Conservation (phyloP, 1,140 invertebrate genomes). For the Cyclargus thomasi region DNA sequence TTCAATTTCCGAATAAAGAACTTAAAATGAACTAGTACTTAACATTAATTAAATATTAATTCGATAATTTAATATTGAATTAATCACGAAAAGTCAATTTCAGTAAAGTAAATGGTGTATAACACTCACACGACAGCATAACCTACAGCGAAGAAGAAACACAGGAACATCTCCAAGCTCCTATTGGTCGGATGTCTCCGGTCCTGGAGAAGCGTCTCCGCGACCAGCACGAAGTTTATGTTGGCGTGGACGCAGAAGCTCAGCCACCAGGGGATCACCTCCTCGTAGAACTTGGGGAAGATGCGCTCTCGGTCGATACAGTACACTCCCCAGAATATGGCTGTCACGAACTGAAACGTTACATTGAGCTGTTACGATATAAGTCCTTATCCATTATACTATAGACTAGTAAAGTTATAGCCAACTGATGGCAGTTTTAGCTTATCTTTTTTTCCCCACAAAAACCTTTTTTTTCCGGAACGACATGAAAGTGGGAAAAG, state of each 20-base stretch:
- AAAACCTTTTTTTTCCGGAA: too few species aligned
- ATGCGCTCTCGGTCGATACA: background rate
- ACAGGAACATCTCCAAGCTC: background rate
- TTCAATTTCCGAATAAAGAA: too few species aligned
- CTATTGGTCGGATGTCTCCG: background rate
- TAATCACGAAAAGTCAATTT: too few species aligned
- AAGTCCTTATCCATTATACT: too few species aligned
- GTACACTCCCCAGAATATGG: background rate
- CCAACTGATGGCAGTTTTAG: too few species aligned
- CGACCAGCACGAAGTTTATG: background rate
- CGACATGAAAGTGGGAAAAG: too few species aligned
- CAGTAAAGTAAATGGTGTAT: background rate
- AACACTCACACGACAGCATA: conserved; percentile 11
- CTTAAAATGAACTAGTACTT: too few species aligned
- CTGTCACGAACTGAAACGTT: conserved; percentile 5
- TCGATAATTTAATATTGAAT: too few species aligned
- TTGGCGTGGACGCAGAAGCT: conserved; percentile 9
- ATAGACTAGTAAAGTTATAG: too few species aligned
- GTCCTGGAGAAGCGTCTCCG: background rate
- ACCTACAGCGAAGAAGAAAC: background rate
- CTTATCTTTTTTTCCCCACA: too few species aligned
- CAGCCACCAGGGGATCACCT: conserved; percentile 10
- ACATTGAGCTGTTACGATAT: background rate
- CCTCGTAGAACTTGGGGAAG: conserved; percentile 4
- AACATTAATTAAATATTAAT: too few species aligned